Evolutionary conservation across 2,113 vertebrate genomes (phyloP), one percentile per base, ranked within the genome.

Genomic region (Ailurus styani): DNA sequence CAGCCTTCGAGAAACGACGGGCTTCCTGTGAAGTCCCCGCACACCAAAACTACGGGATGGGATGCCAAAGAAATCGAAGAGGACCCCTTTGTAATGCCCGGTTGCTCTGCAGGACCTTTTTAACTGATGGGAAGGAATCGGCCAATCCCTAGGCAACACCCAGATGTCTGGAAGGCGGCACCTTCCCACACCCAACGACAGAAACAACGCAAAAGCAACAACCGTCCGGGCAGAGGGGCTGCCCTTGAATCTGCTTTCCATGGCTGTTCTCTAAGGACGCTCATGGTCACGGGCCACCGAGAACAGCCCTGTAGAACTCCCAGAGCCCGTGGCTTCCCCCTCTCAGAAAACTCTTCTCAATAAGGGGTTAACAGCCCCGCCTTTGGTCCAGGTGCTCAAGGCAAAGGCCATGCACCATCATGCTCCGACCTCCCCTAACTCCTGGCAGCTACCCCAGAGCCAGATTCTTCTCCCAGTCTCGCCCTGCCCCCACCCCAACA

Each of bases 261-360:
- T 3, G 45, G 21, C 40, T 25, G 10, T 34, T 13, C 37, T 72
- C 15, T 42, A 10, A 50, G 29, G 3, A 6, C 8, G 27, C 13
- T 77, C 31, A 4, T 0, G 0, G 81, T 18, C 77, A 23, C 7
- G 0, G 6, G 13, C 31, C 1, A 5, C n/a, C 1, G 21, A 2
- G 1, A 31, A 55, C 75, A 23, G 13, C 42, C 40, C 17, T 3
- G 25, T 2, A 75, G 29, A 54, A 17, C 15, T 13, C 50, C 50
- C 10, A 34, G 68, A 60, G 60, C 10, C 52, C 20, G 10, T 12
- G 34, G 29, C 31, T 40, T 57, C 34, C 47, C 78, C 10, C 5
- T 5, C 45, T 77, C 20, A 68, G 81, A 84, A 81, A n/a, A 21
- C 20, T 13, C 47, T 66, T 90, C 42, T 23, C 37, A 29, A 17